Percentiles rank a stretch among this genome's conserved stretches.
Evolutionary conservation across 2,888 invertebrate genomes (phyloP).

Genomic region (Xestia c-nigrum): DNA sequence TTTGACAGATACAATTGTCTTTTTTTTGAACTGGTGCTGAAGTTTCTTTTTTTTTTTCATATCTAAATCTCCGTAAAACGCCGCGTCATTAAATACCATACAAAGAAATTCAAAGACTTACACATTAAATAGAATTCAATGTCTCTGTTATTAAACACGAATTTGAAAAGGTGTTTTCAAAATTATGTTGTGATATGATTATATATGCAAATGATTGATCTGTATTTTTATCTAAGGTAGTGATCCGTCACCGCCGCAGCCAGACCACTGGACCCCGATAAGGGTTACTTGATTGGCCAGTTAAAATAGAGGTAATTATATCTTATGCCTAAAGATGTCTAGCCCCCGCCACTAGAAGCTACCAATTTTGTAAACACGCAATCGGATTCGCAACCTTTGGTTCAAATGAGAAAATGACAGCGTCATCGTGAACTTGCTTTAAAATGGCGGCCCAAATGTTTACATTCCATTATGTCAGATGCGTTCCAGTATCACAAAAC

Average conservation of each 20-base stretch:
- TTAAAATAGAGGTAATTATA: background rate
- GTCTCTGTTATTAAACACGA: background rate
- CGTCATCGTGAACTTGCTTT: too few relatives aligned
- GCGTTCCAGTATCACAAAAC: too few relatives aligned
- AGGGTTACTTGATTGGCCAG: background rate
- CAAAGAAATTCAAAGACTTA: too few relatives aligned
- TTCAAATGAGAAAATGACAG: too few relatives aligned
- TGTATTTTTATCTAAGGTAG: background rate
- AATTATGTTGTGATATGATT: background rate
- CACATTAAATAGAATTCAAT: too few relatives aligned
- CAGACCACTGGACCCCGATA: background rate
- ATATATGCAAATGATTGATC: background rate
- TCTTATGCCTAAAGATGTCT: background rate
- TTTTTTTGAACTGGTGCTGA: background rate
- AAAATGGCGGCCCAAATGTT: too few relatives aligned
- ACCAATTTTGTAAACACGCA: too few relatives aligned
- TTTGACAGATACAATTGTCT: conserved; percentile 35
- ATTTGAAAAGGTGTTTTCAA: background rate
- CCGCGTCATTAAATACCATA: background rate
- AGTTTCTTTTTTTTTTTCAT: background rate
- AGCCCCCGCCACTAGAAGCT: too few relatives aligned
- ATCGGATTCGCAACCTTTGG: too few relatives aligned
- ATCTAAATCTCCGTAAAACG: background rate
- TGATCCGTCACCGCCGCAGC: background rate
- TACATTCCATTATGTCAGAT: too few relatives aligned